These are phyloP conservation scores for Catocala fraxini DNA, from an alignment of 2,888 invertebrate genomes.

Conservation along the genomic window DNA sequence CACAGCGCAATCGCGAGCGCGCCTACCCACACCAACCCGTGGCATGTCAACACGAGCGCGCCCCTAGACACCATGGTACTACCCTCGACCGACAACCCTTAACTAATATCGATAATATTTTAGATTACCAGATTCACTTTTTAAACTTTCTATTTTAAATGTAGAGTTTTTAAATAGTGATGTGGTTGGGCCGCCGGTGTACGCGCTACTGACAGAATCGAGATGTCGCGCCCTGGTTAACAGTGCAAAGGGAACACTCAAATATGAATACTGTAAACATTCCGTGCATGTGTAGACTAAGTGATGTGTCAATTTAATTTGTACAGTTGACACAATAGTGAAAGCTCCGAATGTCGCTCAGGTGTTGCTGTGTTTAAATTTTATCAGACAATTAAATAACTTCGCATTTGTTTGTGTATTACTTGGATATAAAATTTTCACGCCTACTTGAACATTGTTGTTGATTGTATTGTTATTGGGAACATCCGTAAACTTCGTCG, in stretches of 20 bases:
- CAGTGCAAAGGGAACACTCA: conserved; percentile 70
- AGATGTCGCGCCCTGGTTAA: conserved; percentile 72
- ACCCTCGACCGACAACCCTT: conserved; percentile 23
- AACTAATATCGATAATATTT: not conserved
- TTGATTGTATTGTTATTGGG: too few relatives aligned
- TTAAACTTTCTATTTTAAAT: conserved; percentile 24
- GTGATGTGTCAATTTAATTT: conserved; percentile 81
- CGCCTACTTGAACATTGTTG: too few relatives aligned
- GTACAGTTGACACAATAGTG: conserved; percentile 59
- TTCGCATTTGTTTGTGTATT: not conserved
- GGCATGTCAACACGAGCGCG: conserved; percentile 66
- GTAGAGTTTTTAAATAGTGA: conserved; percentile 28
- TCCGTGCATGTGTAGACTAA: conserved; percentile 62
- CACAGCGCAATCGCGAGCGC: conserved; percentile 70
- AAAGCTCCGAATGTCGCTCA: conserved; percentile 48
- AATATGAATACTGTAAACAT: conserved; percentile 80
- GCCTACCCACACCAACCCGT: conserved; percentile 69
- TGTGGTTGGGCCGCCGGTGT: conserved; percentile 64
- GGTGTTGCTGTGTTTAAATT: conserved; percentile 25
- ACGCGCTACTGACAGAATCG: conserved; percentile 69
- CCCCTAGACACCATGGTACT: conserved; percentile 66
- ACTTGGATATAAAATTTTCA: not conserved
- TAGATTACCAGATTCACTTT: conserved; percentile 35
- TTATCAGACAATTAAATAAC: conserved; percentile 18
- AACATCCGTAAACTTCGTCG: too few relatives aligned